These are phyloP conservation scores for Drosophila pseudoananassae DNA, from an alignment of 1,140 invertebrate genomes.

Conservation along the genomic window DNA sequence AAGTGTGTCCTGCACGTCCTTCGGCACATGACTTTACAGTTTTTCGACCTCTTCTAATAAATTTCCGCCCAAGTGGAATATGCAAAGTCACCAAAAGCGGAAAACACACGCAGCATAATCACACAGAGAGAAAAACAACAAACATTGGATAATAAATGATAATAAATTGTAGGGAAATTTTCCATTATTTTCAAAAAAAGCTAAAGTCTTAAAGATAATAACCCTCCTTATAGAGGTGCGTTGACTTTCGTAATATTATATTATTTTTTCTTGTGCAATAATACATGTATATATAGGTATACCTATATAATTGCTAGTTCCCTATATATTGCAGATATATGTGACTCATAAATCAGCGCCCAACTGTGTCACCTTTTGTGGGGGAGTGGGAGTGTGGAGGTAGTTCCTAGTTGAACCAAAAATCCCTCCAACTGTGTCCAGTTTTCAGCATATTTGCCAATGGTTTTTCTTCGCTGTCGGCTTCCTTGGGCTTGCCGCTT, in stretches of 20 bases:
- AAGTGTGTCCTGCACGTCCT: slow-evolving; percentile 49
- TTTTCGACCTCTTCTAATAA: slow-evolving; percentile 77
- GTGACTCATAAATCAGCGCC: slow-evolving; percentile 59
- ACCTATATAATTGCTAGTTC: slow-evolving; percentile 20
- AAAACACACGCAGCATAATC: slow-evolving; percentile 36
- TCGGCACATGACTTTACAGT: slow-evolving; percentile 63
- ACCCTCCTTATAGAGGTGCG: not conserved
- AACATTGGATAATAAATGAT: not conserved
- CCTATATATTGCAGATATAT: slow-evolving; percentile 44
- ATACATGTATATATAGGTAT: slow-evolving; percentile 12
- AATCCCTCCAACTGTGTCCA: slow-evolving; percentile 22
- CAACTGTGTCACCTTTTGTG: slow-evolving; percentile 39
- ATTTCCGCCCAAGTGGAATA: slow-evolving; percentile 62
- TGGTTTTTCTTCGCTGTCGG: slow-evolving; percentile 44
- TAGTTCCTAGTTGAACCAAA: slow-evolving; percentile 7
- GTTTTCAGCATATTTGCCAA: slow-evolving; percentile 66
- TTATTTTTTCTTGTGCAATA: not conserved
- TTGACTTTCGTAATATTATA: not conserved
- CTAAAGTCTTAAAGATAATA: no score
- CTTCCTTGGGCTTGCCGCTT: slow-evolving; percentile 26
- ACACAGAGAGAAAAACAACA: slow-evolving; percentile 7
- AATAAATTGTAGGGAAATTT: not conserved
- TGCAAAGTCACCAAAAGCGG: slow-evolving; percentile 67
- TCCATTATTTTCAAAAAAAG: not conserved
- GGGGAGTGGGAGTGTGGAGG: slow-evolving; percentile 7